A percentile compares a stretch with the other conserved stretches of the same genome.
These are phyloP conservation scores for Cryptotermes secundus DNA, from an alignment of 1,140 invertebrate genomes.

Conservation along the genomic window DNA sequence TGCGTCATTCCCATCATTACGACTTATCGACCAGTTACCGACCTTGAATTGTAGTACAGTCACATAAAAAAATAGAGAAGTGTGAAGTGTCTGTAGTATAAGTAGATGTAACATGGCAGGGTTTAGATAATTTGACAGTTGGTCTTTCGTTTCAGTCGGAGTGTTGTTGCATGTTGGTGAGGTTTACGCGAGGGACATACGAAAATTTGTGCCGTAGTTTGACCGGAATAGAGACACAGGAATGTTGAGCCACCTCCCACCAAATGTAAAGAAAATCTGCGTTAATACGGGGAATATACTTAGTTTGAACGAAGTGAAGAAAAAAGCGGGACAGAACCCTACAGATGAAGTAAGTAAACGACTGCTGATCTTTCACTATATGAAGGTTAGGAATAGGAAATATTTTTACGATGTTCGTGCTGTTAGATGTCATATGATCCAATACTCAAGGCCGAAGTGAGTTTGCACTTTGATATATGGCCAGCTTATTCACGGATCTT, in stretches of 20 bases:
- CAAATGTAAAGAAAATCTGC: slow-evolving; percentile 42
- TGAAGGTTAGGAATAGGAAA: slow-evolving; percentile 26
- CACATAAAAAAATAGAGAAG: background rate
- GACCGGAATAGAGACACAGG: background rate
- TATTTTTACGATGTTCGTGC: background rate
- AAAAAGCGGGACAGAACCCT: slow-evolving; percentile 77
- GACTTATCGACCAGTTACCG: background rate
- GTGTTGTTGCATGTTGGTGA: background rate
- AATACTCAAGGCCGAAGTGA: slow-evolving; percentile 21
- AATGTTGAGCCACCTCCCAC: slow-evolving; percentile 31
- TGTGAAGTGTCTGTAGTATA: background rate
- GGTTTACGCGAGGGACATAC: background rate
- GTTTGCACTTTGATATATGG: slow-evolving; percentile 6
- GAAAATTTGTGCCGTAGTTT: background rate
- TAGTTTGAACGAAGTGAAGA: slow-evolving; percentile 75
- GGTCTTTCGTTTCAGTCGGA: background rate
- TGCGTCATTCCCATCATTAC: background rate
- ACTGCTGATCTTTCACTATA: background rate
- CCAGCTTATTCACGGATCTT: too few species aligned
- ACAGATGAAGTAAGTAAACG: slow-evolving; percentile 69
- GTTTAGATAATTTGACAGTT: background rate
- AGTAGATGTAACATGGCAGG: background rate
- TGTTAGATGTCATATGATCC: background rate
- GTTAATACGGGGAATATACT: slow-evolving; percentile 87
- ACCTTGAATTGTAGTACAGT: background rate